phyloP scores from a whole-genome alignment of 2,888 invertebrate species.

The Cremastobaeus sp. region DNA sequence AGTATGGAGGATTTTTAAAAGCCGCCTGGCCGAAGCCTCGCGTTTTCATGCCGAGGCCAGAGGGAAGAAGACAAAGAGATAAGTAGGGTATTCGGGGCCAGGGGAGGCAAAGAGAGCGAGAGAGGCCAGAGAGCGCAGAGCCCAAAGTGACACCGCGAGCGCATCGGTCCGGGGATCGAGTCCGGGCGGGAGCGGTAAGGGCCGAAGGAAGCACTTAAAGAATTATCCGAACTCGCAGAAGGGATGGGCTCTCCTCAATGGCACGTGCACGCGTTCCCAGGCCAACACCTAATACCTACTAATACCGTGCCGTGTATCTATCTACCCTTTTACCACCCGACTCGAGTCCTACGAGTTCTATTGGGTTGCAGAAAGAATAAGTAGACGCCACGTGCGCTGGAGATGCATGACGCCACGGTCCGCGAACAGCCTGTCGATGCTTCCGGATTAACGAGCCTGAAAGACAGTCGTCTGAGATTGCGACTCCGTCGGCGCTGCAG shows the following conservation, averaged over 20 bases:
- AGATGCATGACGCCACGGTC: conserved; percentile 32
- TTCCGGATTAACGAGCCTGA: conserved; percentile 46
- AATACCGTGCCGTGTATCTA: conserved; percentile 77
- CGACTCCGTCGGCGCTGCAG: conserved; percentile 24
- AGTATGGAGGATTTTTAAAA: conserved; percentile 60
- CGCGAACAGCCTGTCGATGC: conserved; percentile 30
- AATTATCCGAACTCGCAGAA: conserved; percentile 77
- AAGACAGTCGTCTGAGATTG: conserved; percentile 32
- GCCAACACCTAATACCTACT: conserved; percentile 79
- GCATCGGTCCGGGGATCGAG: conserved; percentile 58
- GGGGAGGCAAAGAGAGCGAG: background rate
- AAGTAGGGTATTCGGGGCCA: conserved; percentile 26
- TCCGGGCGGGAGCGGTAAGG: conserved; percentile 58
- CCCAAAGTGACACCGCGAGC: conserved; percentile 61
- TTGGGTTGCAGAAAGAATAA: conserved; percentile 60
- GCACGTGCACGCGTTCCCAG: conserved; percentile 78
- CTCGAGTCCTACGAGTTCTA: conserved; percentile 73
- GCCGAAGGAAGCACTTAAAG: conserved; percentile 78
- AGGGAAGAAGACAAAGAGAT: conserved; percentile 47
- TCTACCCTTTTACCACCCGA: conserved; percentile 77
- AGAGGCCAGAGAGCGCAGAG: conserved; percentile 41
- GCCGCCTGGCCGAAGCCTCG: conserved; percentile 58
- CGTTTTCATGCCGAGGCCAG: conserved; percentile 49
- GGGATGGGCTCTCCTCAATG: conserved; percentile 69
- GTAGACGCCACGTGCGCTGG: conserved; percentile 48